A percentile compares a stretch with the other conserved stretches of the same genome.
Evolutionary conservation across 2,797 vertebrate genomes (phyloP).

Genomic region (Erethizon dorsatum): DNA sequence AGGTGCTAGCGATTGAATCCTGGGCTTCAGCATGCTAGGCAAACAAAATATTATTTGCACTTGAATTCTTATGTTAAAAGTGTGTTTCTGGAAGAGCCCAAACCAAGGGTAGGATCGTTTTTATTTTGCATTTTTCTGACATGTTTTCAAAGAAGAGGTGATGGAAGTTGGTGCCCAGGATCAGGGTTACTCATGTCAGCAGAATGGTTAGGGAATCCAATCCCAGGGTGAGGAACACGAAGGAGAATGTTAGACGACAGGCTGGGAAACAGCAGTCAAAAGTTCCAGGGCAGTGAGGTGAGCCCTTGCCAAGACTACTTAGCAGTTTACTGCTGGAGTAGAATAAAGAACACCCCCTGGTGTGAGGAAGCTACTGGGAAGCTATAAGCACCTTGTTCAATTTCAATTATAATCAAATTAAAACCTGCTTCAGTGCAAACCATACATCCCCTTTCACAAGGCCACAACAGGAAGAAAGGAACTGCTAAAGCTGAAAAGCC

Average conservation of each 20-base stretch:
- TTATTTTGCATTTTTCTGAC: background rate
- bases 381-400: background rate
- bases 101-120: background rate
- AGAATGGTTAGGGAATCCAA: background rate
- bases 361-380: background rate
- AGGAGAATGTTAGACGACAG: background rate
- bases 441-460: background rate
- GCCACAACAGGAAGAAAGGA: slow-evolving; percentile 19
- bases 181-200: background rate
- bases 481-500: background rate
- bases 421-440: slow-evolving; percentile 14
- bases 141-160: background rate
- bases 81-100: slow-evolving; percentile 10
- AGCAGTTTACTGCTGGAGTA: background rate
- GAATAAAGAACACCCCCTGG: background rate
- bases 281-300: background rate
- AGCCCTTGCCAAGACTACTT: background rate
- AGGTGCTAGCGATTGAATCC: background rate
- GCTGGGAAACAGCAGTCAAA: background rate
- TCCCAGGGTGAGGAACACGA: background rate
- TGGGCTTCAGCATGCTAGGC: background rate
- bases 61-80: background rate
- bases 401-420: slow-evolving; percentile 45
- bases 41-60: background rate
- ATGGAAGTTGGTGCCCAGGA: background rate